Conservation (phyloP, 2,113 vertebrate species). For the Dendrocopos noguchii region DNA sequence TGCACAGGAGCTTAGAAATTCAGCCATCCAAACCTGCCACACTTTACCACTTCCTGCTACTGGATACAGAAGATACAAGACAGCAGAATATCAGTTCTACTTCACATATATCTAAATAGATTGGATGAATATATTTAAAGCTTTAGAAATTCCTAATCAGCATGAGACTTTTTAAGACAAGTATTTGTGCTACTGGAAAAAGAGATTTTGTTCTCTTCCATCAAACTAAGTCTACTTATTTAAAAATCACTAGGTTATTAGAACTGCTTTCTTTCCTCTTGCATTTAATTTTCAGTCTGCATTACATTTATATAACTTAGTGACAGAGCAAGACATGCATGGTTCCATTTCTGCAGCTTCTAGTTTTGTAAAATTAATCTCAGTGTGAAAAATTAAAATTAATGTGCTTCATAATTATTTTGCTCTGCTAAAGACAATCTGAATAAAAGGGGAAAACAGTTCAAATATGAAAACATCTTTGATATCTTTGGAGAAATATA, state of each 20-base stretch:
- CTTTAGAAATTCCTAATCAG: constrained; percentile 64
- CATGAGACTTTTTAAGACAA: constrained; percentile 34
- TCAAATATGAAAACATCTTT: constrained; percentile 37
- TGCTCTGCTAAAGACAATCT: constrained; percentile 72
- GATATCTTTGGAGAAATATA: constrained; percentile 53
- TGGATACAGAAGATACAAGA: not conserved
- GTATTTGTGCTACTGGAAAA: constrained; percentile 45
- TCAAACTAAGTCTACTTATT: constrained; percentile 80
- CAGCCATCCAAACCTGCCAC: not conserved
- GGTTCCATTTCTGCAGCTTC: constrained; percentile 71
- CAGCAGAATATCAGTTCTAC: not conserved
- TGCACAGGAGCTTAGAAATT: not conserved
- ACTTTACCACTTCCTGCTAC: not conserved
- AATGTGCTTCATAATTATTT: constrained; percentile 80
- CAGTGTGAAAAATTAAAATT: constrained; percentile 83
- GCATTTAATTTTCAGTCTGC: constrained; percentile 77
- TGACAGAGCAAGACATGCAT: constrained; percentile 59
- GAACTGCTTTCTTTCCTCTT: constrained; percentile 70
- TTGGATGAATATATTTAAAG: constrained; percentile 38
- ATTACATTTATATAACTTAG: constrained; percentile 75
- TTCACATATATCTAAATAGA: constrained; percentile 46
- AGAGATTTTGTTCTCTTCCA: constrained; percentile 54
- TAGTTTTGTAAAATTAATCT: constrained; percentile 73
- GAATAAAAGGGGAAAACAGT: constrained; percentile 56
- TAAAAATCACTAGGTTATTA: constrained; percentile 78